Percentiles rank a stretch among this genome's conserved stretches.
Conservation (phyloP, 2,888 invertebrate species). For the Argynnis bischoffii region DNA sequence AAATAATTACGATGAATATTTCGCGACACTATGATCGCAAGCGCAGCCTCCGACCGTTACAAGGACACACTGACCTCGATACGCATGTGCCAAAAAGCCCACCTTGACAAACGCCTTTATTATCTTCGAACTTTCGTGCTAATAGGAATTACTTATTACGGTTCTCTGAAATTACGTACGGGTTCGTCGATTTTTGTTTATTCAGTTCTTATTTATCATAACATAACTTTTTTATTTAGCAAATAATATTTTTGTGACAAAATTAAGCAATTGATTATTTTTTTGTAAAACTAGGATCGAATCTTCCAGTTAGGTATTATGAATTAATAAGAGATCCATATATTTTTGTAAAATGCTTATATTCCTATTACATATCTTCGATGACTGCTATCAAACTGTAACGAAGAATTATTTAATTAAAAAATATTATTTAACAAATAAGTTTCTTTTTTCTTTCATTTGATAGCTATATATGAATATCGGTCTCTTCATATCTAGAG, state of each 20-base stretch:
- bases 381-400: too few relatives aligned
- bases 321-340: too few relatives aligned
- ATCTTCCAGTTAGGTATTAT: too few relatives aligned
- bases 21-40: neutral
- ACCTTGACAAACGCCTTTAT: conserved; percentile 37
- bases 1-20: neutral
- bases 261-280: too few relatives aligned
- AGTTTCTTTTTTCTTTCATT: too few relatives aligned
- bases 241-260: too few relatives aligned
- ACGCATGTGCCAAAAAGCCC: conserved; percentile 50
- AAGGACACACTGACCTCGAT: conserved; percentile 72
- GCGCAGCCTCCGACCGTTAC: conserved; percentile 68
- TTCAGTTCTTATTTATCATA: neutral
- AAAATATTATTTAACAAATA: too few relatives aligned
- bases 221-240: neutral
- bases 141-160: conserved; percentile 39
- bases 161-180: conserved; percentile 27
- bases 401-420: too few relatives aligned
- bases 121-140: conserved; percentile 35
- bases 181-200: neutral
- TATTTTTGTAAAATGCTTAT: too few relatives aligned
- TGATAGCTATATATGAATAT: neutral
- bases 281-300: too few relatives aligned
- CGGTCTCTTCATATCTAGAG: neutral
- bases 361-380: too few relatives aligned